Percentiles rank a stretch among this genome's conserved stretches.
Evolutionary conservation across 2,797 vertebrate genomes (phyloP).

Genomic region (Acropternis orthonyx): DNA sequence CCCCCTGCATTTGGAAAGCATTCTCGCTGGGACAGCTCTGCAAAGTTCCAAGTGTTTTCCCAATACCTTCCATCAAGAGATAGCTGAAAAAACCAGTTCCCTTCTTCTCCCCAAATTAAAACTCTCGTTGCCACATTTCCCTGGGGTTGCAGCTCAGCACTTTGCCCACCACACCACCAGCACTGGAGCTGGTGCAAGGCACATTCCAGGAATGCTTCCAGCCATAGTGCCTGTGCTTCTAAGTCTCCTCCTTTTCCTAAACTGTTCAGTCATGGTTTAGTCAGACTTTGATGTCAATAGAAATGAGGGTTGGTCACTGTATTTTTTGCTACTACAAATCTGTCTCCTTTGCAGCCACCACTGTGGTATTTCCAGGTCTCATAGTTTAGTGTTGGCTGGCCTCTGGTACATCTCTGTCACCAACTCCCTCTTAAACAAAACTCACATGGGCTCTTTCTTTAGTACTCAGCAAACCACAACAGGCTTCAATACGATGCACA

Average conservation of each 20-base stretch:
- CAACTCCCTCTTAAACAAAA: neutral
- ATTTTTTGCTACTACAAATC: neutral
- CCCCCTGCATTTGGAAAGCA: fast-evolving
- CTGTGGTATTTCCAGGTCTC: neutral
- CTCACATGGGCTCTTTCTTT: fast-evolving
- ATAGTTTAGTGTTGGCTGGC: too few species aligned
- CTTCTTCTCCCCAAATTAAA: neutral
- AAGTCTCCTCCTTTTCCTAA: neutral
- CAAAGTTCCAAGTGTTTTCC: neutral
- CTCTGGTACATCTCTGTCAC: neutral
- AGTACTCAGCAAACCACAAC: neutral
- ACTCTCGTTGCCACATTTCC: neutral
- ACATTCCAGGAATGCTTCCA: neutral
- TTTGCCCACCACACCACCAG: fast-evolving
- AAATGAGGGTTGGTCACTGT: fast-evolving
- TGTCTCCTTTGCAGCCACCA: fast-evolving
- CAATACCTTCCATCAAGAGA: neutral
- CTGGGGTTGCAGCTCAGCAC: neutral
- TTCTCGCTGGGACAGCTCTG: neutral
- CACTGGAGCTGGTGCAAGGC: neutral
- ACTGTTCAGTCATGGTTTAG: neutral
- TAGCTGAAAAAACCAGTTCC: neutral
- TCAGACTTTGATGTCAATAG: neutral
- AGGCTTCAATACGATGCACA: neutral
- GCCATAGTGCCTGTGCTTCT: fast-evolving